A percentile compares a stretch with the other conserved stretches of the same genome.
These are phyloP conservation scores for Diaperis boleti DNA, from an alignment of 2,888 invertebrate species.

Conservation along the genomic window DNA sequence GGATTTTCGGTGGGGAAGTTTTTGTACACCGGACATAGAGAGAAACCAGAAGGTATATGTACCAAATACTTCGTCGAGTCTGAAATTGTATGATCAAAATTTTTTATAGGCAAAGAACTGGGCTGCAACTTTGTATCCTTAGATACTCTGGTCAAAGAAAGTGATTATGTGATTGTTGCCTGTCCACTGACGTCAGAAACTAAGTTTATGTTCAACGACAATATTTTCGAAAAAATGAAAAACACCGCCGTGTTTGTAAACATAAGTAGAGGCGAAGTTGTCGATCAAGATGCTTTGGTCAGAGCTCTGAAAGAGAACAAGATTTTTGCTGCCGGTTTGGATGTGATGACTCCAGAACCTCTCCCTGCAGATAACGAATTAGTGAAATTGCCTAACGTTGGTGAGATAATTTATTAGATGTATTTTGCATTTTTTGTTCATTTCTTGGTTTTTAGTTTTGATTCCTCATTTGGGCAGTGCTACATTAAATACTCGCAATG, in stretches of 20 bases:
- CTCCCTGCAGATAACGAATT: conserved; percentile 83
- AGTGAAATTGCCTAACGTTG: conserved; percentile 84
- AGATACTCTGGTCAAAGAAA: conserved; percentile 75
- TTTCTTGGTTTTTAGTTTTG: conserved; percentile 76
- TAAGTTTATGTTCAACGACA: conserved; percentile 75
- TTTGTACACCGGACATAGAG: conserved; percentile 80
- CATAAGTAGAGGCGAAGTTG: conserved; percentile 79
- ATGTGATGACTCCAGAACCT: conserved; percentile 93
- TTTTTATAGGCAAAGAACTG: too few species aligned
- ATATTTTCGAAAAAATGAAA: conserved; percentile 82
- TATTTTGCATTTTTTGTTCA: too few species aligned
- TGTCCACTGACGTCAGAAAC: conserved; percentile 80
- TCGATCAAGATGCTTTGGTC: conserved; percentile 85
- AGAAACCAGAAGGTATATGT: conserved; percentile 71
- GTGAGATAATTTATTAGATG: conserved; percentile 68
- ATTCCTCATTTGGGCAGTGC: conserved; percentile 92
- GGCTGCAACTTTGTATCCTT: conserved; percentile 75
- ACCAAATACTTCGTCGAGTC: too few species aligned
- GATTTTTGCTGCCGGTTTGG: conserved; percentile 91
- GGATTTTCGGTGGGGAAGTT: conserved; percentile 80
- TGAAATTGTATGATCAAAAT: too few species aligned
- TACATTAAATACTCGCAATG: conserved; percentile 78
- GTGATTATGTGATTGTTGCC: conserved; percentile 81
- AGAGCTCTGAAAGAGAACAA: conserved; percentile 79
- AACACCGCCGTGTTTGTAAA: conserved; percentile 81